Base-by-base conservation (phyloP, 2,797 vertebrate species). In the Poecilia picta region DNA sequence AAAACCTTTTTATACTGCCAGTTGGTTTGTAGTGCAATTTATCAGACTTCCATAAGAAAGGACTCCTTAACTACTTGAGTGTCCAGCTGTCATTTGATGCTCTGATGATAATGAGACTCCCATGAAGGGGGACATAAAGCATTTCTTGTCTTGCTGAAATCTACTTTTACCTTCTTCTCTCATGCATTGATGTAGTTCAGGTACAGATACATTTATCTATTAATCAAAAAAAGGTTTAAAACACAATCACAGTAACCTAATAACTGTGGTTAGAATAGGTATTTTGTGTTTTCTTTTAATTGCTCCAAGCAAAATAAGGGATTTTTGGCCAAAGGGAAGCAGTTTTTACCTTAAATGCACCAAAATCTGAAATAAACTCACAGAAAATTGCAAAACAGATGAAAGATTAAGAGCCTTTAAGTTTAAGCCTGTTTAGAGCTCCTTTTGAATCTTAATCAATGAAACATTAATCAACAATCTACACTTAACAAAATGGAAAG, bases 91-190 rank as follows among this genome's bases (percentile, higher is more conserved):
- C 72, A 75, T 83, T 80, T 78, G 66, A 55, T 80, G 72, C 64
- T 85, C n/a, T 78, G 84, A 71, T 83, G 82, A 79, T 88, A 86
- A 89, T 78, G 74, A 86, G 79, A 46, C 15, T 55, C 28, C 33
- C 31, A 77, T 86, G 77, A 85, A 77, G 71, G 73, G 36, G 10
- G 78, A 72, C 78, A 75, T 74, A 43, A 45, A 5, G 36, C 16
- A 18, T 64, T 73, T 83, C 59, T 86, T 82, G 64, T 80, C 83
- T 81, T 74, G n/a, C 74, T 84, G 47, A 66, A 75, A 20, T 81
- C 78, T 76, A 47, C 75, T 80, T 85, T 83, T 79, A 75, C 68
- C 71, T 76, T 83, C 23, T 64, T 72, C 33, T 59, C 75, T 62
- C 49, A 75, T 59, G 12, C 31, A 57, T 62, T 73, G 13, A n/a